Evolutionary conservation across 2,888 invertebrate species (phyloP).

Genomic region (Hetaerina titia): DNA sequence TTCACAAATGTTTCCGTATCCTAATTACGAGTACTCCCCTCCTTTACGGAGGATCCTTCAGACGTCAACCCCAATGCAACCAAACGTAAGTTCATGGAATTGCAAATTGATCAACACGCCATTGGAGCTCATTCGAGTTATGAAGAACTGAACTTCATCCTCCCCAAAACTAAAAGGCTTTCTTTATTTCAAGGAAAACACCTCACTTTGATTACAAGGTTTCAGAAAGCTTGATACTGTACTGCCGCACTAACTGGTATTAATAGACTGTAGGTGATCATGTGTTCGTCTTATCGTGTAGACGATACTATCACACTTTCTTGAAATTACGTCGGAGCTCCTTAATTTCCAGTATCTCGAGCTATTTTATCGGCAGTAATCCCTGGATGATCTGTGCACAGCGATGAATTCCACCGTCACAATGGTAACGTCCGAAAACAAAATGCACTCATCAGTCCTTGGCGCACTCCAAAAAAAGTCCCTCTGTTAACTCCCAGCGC

Average conservation of each 20-base stretch:
- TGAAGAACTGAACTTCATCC: background rate
- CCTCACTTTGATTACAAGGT: background rate
- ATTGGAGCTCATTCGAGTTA: background rate
- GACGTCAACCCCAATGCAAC: too few species aligned
- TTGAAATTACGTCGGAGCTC: too few species aligned
- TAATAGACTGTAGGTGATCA: background rate
- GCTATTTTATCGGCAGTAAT: background rate
- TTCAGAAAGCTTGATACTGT: background rate
- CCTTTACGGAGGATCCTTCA: too few species aligned
- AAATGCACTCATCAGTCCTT: background rate
- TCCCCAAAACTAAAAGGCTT: background rate
- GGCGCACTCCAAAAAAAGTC: background rate
- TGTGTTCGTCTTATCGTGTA: background rate
- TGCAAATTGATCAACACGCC: background rate
- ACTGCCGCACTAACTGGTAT: background rate
- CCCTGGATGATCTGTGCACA: background rate
- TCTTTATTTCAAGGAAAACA: background rate
- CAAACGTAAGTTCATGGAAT: background rate
- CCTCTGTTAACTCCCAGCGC: too few species aligned
- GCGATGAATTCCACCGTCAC: background rate
- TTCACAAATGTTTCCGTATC: too few species aligned
- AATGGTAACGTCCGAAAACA: background rate
- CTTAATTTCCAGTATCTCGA: background rate
- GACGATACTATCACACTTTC: background rate
- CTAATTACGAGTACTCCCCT: too few species aligned